A percentile compares a stretch with the other conserved stretches of the same genome.
These are phyloP conservation scores for Phaedon cochleariae DNA, from an alignment of 2,888 invertebrate species.

Conservation along the genomic window DNA sequence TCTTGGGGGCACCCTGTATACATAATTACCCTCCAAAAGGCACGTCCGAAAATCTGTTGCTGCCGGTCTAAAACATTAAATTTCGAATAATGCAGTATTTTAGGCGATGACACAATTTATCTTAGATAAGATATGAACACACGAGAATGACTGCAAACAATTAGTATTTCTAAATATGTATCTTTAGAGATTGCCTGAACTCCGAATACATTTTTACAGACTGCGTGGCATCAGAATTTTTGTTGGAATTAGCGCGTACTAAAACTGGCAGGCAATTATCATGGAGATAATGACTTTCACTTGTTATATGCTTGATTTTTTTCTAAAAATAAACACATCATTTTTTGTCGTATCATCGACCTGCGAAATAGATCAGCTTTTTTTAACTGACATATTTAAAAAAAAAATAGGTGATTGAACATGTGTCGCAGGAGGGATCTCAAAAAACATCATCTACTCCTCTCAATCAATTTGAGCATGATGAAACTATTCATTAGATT, in stretches of 20 bases:
- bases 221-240: neutral
- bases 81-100: neutral
- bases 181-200: too few species aligned
- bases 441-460: too few species aligned
- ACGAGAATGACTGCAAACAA: too few species aligned
- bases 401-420: neutral
- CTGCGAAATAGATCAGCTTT: neutral
- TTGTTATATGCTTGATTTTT: neutral
- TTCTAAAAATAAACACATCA: neutral
- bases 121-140: neutral
- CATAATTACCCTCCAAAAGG: too few species aligned
- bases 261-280: neutral
- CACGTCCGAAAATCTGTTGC: too few species aligned
- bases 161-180: too few species aligned
- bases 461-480: too few species aligned
- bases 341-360: neutral
- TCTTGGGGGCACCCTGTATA: too few species aligned
- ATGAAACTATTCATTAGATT: too few species aligned
- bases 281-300: too few species aligned
- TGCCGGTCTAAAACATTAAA: too few species aligned
- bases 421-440: too few species aligned
- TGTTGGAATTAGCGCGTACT: neutral
- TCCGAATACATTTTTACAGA: neutral
- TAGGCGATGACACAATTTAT: neutral
- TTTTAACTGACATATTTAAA: slow-evolving; percentile 1